Evolutionary conservation across 2,888 invertebrate genomes (phyloP).

Genomic region (Campoletis raptor): DNA sequence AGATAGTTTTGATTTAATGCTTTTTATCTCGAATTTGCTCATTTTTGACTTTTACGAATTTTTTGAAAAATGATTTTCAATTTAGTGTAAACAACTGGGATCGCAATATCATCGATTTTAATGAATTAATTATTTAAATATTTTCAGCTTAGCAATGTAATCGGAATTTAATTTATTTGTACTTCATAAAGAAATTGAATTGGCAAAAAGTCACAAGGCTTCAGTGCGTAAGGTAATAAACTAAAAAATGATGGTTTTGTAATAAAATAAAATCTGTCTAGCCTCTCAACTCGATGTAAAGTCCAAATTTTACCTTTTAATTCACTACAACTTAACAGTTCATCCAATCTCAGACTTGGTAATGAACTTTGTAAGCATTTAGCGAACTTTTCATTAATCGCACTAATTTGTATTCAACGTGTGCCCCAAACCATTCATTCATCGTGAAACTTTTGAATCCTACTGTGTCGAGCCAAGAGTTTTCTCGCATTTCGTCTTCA

Average conservation of each 20-base stretch:
- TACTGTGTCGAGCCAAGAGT: not conserved
- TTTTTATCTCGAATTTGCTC: not conserved
- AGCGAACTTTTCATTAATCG: conserved; percentile 4
- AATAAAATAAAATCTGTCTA: conserved; percentile 6
- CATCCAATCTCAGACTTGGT: conserved; percentile 2
- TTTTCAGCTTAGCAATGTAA: not conserved
- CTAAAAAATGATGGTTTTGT: not conserved
- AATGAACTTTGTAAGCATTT: conserved; percentile 7
- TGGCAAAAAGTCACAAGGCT: not conserved
- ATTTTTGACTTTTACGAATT: not conserved
- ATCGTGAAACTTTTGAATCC: conserved; percentile 31
- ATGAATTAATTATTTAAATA: not conserved
- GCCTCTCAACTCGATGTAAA: not conserved
- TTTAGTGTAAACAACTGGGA: not conserved
- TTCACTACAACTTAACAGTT: not conserved
- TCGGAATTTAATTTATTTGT: not conserved
- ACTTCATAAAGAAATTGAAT: not conserved
- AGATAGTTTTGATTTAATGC: conserved; percentile 14
- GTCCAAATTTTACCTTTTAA: not conserved
- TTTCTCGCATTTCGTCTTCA: not conserved
- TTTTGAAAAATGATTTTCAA: not conserved
- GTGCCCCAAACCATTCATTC: conserved; percentile 34
- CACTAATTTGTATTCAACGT: conserved; percentile 44
- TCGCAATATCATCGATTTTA: not conserved
- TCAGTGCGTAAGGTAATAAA: not conserved